A percentile compares a stretch with the other conserved stretches of the same genome.
These are phyloP conservation scores for Bombyx huttoni DNA, from an alignment of 2,888 invertebrate species.

Conservation along the genomic window DNA sequence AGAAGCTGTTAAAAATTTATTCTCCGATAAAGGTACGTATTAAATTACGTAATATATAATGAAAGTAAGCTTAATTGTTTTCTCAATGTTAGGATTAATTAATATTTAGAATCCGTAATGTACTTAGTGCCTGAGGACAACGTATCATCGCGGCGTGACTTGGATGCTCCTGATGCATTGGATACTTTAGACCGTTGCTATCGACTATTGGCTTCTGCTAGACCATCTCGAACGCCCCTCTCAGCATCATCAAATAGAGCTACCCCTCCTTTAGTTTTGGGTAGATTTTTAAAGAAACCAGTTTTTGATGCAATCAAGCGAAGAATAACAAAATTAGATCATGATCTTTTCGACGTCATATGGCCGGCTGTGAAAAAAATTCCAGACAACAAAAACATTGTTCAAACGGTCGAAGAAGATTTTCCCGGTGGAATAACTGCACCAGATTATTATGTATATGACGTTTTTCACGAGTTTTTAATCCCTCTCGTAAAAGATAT, in stretches of 20 bases:
- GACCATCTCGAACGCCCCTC: constrained; percentile 68
- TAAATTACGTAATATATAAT: constrained; percentile 1
- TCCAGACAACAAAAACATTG: constrained; percentile 68
- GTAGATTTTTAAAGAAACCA: constrained; percentile 80
- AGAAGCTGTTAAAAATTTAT: constrained; percentile 76
- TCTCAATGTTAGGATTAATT: not conserved
- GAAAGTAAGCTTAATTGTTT: not conserved
- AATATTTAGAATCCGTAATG: constrained; percentile 2
- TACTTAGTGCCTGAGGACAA: constrained; percentile 80
- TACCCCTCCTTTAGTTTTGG: constrained; percentile 72
- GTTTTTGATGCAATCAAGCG: constrained; percentile 82
- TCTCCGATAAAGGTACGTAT: constrained; percentile 82
- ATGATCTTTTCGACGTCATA: constrained; percentile 89
- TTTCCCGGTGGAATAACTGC: constrained; percentile 84
- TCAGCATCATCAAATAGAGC: constrained; percentile 73
- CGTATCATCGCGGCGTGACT: constrained; percentile 80
- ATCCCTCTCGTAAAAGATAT: constrained; percentile 86
- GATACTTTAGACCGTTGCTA: constrained; percentile 84
- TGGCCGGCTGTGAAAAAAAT: constrained; percentile 91
- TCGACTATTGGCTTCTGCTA: constrained; percentile 76
- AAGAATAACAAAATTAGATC: constrained; percentile 85
- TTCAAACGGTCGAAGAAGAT: constrained; percentile 77
- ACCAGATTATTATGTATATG: constrained; percentile 89
- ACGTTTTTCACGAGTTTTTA: constrained; percentile 86
- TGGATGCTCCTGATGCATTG: constrained; percentile 79